A percentile compares a stretch with the other conserved stretches of the same genome.
Conservation (phyloP, 2,113 vertebrate species). For the Dicaeum eximium region DNA sequence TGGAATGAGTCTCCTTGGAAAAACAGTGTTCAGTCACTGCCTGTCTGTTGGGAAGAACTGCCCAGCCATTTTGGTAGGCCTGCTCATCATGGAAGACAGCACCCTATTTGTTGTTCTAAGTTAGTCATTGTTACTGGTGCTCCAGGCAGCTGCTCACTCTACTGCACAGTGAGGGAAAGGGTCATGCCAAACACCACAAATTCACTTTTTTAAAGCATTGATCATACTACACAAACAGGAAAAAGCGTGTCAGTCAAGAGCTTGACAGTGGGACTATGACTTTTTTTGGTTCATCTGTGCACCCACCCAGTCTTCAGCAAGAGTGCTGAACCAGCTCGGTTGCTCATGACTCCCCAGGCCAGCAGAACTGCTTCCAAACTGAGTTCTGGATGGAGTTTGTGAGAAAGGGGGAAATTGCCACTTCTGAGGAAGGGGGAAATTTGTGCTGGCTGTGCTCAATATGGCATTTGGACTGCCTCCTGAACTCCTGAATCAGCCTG, state of each 20-base stretch:
- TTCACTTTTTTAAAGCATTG: background rate
- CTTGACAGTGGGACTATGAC: background rate
- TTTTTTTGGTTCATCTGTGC: background rate
- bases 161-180: background rate
- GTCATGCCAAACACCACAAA: background rate
- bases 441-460: accelerated
- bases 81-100: background rate
- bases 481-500: background rate
- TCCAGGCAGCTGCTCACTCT: background rate
- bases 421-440: background rate
- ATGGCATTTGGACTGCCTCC: background rate
- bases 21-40: background rate
- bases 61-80: background rate
- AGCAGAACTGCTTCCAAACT: background rate
- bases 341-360: background rate
- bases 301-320: background rate
- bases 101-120: background rate
- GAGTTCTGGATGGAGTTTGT: background rate
- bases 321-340: background rate
- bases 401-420: background rate
- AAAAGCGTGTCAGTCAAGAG: background rate
- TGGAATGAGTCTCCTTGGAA: background rate
- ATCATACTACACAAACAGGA: background rate
- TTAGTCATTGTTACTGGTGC: background rate
- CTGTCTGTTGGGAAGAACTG: background rate